A percentile compares a stretch with the other conserved stretches of the same genome.
Evolutionary conservation across 2,797 vertebrate species (phyloP).

Genomic region (Crocodylus rhombifer): DNA sequence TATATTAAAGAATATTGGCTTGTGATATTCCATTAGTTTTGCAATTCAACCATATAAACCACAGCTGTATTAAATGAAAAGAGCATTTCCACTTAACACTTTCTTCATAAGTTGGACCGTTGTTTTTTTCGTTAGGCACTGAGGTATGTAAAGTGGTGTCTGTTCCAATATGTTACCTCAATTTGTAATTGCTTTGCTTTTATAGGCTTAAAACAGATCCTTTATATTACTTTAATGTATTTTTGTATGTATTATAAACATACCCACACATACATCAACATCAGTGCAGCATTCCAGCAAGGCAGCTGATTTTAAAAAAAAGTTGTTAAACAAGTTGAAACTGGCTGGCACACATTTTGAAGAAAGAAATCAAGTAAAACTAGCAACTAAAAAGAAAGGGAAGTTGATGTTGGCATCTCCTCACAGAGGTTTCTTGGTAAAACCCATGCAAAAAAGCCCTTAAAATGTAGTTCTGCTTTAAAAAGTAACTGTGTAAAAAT

Average conservation of each 20-base stretch:
- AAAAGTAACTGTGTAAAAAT: conserved; percentile 68
- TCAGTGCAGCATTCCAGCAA: conserved; percentile 62
- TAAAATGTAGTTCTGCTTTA: conserved; percentile 60
- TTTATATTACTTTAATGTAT: conserved; percentile 50
- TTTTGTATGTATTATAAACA: conserved; percentile 48
- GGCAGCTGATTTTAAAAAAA: conserved; percentile 66
- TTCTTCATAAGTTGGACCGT: conserved; percentile 7
- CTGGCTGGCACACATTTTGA: conserved; percentile 62
- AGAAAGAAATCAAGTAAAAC: conserved; percentile 60
- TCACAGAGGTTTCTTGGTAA: conserved; percentile 68
- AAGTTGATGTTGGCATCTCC: conserved; percentile 71
- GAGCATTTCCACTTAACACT: conserved; percentile 6
- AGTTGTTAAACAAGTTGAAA: conserved; percentile 68
- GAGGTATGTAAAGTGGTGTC: conserved; percentile 13
- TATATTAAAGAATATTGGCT: not conserved
- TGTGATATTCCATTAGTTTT: conserved; percentile 4
- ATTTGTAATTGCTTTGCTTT: conserved; percentile 30
- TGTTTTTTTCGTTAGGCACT: not conserved
- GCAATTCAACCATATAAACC: not conserved
- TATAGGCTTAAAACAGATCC: conserved; percentile 20
- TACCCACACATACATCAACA: conserved; percentile 44
- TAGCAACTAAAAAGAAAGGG: conserved; percentile 66
- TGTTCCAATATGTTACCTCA: conserved; percentile 18
- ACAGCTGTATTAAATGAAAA: not conserved
- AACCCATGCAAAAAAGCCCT: conserved; percentile 70